Evolutionary conservation across 1,140 invertebrate genomes (phyloP).

Genomic region (Drosophila azteca): DNA sequence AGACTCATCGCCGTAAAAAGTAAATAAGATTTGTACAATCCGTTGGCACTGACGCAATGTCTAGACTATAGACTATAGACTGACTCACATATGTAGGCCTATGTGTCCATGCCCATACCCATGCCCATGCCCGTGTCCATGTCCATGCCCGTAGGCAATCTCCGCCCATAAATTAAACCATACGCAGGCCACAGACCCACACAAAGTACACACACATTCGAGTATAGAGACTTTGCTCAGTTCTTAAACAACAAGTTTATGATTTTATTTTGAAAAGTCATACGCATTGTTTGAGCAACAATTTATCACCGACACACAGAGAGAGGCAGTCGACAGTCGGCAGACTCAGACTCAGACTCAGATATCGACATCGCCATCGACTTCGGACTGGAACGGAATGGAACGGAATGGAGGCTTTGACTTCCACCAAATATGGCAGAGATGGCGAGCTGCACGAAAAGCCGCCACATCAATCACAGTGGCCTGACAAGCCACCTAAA

Average conservation of each 20-base stretch:
- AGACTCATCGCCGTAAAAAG: slow-evolving; percentile 13
- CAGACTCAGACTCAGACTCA: too few species aligned
- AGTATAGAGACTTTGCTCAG: slow-evolving; percentile 31
- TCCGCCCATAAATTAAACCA: slow-evolving; percentile 4
- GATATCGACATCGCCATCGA: slow-evolving; percentile 6
- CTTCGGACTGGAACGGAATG: slow-evolving; percentile 17
- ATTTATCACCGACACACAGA: slow-evolving; percentile 39
- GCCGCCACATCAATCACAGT: slow-evolving; percentile 74
- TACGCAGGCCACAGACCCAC: slow-evolving; percentile 11
- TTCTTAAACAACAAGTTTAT: slow-evolving; percentile 42
- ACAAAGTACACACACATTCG: slow-evolving; percentile 25
- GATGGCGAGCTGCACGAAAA: slow-evolving; percentile 31
- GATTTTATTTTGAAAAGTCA: slow-evolving; percentile 53
- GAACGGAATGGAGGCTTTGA: slow-evolving; percentile 19
- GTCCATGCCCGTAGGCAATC: slow-evolving; percentile 6
- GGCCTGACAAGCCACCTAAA: slow-evolving; percentile 74
- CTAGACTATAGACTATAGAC: background rate
- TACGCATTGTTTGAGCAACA: slow-evolving; percentile 48
- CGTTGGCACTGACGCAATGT: slow-evolving; percentile 8
- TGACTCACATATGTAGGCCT: background rate
- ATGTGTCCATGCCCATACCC: background rate
- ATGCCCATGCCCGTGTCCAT: too few species aligned
- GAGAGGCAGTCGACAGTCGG: background rate
- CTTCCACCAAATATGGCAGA: slow-evolving; percentile 63
- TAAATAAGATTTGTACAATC: slow-evolving; percentile 19